Evolutionary conservation across 2,113 vertebrate species (phyloP).

Genomic region (Rhombomys opimus): DNA sequence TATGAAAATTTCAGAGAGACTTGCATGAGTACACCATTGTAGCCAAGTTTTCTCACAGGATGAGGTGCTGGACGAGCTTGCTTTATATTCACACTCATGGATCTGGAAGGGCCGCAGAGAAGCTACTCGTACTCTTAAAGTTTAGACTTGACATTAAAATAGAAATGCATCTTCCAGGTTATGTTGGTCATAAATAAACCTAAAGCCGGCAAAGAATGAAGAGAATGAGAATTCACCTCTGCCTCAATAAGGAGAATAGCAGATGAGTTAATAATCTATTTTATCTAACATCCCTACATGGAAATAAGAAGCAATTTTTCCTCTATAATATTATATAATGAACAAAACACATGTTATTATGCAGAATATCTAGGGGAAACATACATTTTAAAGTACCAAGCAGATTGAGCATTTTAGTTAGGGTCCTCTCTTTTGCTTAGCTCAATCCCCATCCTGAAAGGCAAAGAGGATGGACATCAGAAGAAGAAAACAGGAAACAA

Average conservation of each 20-base stretch:
- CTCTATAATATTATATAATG: neutral
- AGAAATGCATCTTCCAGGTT: neutral
- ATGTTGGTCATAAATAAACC: neutral
- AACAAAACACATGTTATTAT: neutral
- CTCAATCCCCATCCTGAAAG: too few relatives aligned
- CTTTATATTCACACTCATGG: neutral
- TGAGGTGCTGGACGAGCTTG: neutral
- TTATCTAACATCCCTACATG: neutral
- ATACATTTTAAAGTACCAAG: neutral
- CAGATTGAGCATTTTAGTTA: too few relatives aligned
- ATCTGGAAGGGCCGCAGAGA: neutral
- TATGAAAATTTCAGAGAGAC: rapidly evolving
- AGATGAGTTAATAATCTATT: neutral
- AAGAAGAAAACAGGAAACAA: too few relatives aligned
- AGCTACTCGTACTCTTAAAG: neutral
- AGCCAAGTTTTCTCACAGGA: neutral
- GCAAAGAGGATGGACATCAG: too few relatives aligned
- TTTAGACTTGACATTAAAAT: too few relatives aligned
- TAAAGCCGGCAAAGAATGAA: neutral
- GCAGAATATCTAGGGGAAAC: neutral
- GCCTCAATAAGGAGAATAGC: neutral
- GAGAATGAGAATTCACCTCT: neutral
- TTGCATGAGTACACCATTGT: neutral
- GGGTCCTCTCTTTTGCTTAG: too few relatives aligned
- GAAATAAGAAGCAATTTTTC: neutral